A percentile compares a stretch with the other conserved stretches of the same genome.
Evolutionary conservation across 2,113 vertebrate species (phyloP).

Genomic region (Calidris pygmaea): DNA sequence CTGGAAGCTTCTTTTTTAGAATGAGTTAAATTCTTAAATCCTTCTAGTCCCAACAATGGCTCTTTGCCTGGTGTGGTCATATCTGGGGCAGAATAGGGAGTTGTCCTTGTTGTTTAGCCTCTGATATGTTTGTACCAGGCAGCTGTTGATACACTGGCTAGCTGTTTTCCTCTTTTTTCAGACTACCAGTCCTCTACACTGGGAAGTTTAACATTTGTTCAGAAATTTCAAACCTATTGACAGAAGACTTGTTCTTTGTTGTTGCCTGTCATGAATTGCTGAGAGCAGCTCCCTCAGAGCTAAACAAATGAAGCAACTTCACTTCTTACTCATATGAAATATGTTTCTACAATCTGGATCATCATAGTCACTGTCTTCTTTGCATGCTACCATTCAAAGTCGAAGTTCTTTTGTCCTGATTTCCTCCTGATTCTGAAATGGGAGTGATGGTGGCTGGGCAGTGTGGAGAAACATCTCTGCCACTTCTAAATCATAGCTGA

Average conservation of each 20-base stretch:
- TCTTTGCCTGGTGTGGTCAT: background rate
- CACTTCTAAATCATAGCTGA: background rate
- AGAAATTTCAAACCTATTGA: background rate
- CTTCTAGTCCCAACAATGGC: background rate
- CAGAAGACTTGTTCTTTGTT: background rate
- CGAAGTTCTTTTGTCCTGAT: background rate
- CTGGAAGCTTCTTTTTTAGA: background rate
- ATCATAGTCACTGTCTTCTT: background rate
- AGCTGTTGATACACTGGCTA: background rate
- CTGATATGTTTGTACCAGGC: background rate
- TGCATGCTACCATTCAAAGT: background rate
- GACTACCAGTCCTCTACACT: background rate
- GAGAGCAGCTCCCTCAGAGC: background rate
- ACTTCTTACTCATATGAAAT: background rate
- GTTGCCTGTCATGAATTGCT: background rate
- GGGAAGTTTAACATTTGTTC: background rate
- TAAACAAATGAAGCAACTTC: background rate
- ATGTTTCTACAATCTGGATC: background rate
- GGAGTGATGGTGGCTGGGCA: background rate
- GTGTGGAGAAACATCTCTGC: background rate
- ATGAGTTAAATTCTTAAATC: background rate
- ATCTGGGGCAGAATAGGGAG: background rate
- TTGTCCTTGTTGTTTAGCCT: accelerated
- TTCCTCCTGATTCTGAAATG: background rate
- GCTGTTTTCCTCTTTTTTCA: background rate